Percentiles rank a stretch among this genome's conserved stretches.
Conservation (phyloP, 2,113 vertebrate species). For the Paedocypris sp. region DNA sequence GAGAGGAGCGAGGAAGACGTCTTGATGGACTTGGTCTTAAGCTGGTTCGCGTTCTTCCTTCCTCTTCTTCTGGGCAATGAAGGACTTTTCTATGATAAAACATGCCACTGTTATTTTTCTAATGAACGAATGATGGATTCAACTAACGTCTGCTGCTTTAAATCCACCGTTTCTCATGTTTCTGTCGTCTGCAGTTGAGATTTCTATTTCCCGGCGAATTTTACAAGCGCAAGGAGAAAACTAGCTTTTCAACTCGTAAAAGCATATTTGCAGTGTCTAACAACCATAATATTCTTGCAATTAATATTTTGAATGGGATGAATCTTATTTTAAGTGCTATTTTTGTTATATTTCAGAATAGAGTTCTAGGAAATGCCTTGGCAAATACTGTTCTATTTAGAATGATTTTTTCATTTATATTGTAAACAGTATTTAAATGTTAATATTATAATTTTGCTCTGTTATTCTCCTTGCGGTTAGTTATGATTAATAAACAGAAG, state of each 20-base stretch:
- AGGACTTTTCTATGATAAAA: constrained; percentile 45
- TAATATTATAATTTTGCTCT: constrained; percentile 73
- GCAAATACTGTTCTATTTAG: constrained; percentile 99
- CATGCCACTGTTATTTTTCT: constrained; percentile 65
- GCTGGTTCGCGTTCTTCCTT: constrained; percentile 13
- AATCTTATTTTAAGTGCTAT: constrained; percentile 91
- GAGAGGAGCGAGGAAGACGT: constrained; percentile 30
- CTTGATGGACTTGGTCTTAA: constrained; percentile 15
- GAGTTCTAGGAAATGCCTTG: constrained; percentile 88
- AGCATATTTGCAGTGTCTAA: constrained; percentile 59
- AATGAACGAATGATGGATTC: constrained; percentile 33
- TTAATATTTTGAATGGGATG: constrained; percentile 68
- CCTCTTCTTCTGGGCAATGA: constrained; percentile 28
- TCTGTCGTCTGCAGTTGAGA: constrained; percentile 48
- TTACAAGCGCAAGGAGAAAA: constrained; percentile 50
- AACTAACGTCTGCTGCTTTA: constrained; percentile 61
- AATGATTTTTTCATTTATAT: constrained; percentile 81
- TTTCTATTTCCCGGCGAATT: constrained; percentile 46
- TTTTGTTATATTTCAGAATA: constrained; percentile 99
- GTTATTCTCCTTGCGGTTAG: constrained; percentile 82
- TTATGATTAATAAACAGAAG: constrained; percentile 83
- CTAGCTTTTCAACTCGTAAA: constrained; percentile 54
- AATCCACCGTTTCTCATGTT: constrained; percentile 58
- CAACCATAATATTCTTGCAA: constrained; percentile 65
- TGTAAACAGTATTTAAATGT: constrained; percentile 88